A percentile compares a stretch with the other conserved stretches of the same genome.
These are phyloP conservation scores for Euspilapteryx auroguttella DNA, from an alignment of 2,888 invertebrate species.

Conservation along the genomic window DNA sequence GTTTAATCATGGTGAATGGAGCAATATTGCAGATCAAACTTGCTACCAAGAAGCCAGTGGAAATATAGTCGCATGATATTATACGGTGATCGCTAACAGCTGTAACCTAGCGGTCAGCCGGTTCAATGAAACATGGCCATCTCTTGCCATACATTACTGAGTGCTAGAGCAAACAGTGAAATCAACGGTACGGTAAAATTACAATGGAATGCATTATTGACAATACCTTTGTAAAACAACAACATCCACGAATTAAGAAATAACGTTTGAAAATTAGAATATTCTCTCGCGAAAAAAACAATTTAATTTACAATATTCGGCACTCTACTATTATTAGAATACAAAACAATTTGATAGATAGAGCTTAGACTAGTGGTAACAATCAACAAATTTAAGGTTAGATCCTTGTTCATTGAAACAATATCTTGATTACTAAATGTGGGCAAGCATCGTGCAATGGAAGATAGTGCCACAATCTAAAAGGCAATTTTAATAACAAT, in stretches of 20 bases:
- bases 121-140: background rate
- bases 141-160: slow-evolving; percentile 15
- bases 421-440: no score
- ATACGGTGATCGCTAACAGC: no score
- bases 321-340: slow-evolving; percentile 18
- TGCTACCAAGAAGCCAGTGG: no score
- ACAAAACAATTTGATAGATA: slow-evolving; percentile 44
- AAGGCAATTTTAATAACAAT: no score
- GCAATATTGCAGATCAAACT: no score
- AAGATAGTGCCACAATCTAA: no score
- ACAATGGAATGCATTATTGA: slow-evolving; percentile 54
- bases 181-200: slow-evolving; percentile 35
- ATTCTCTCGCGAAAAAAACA: slow-evolving; percentile 27
- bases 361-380: slow-evolving; percentile 57
- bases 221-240: slow-evolving; percentile 38
- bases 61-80: no score
- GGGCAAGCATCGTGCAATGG: no score
- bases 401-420: no score
- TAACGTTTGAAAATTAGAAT: slow-evolving; percentile 26
- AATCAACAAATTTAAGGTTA: no score
- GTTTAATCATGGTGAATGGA: no score
- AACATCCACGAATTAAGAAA: slow-evolving; percentile 21
- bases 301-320: slow-evolving; percentile 16
- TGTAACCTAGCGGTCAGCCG: no score
- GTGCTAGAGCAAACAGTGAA: slow-evolving; percentile 52